phyloP scores from a whole-genome alignment of 2,888 invertebrate species.

The Eugnorisma glareosa region DNA sequence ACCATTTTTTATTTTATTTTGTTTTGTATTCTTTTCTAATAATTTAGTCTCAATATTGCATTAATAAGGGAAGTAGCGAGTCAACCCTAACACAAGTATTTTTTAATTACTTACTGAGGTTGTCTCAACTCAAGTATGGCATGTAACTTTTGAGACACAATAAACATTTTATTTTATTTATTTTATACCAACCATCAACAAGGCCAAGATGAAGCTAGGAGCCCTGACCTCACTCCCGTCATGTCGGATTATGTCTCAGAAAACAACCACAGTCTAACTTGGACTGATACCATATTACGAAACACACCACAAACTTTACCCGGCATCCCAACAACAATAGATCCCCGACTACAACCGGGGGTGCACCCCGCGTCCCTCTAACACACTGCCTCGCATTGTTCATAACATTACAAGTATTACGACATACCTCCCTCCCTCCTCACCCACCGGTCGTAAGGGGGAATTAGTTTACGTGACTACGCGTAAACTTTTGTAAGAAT shows the following conservation, averaged over 20 bases:
- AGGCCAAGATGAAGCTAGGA: not conserved
- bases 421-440: not conserved
- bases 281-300: too few species aligned
- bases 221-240: not conserved
- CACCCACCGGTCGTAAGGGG: not conserved
- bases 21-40: too few species aligned
- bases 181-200: not conserved
- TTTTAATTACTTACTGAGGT: too few species aligned
- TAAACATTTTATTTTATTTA: not conserved
- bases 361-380: conserved; percentile 40
- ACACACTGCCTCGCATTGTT: conserved; percentile 58
- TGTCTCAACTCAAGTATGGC: too few species aligned
- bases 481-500: conserved; percentile 37
- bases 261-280: too few species aligned
- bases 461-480: conserved; percentile 54
- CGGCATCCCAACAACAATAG: conserved; percentile 23
- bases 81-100: too few species aligned
- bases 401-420: conserved; percentile 19
- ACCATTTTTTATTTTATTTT: too few species aligned
- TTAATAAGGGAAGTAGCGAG: too few species aligned
- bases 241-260: not conserved
- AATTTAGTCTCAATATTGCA: too few species aligned
- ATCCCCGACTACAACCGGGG: conserved; percentile 8
- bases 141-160: too few species aligned
- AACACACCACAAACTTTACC: not conserved